Evolutionary conservation across 2,797 vertebrate genomes (phyloP), one percentile per base, ranked within the genome.

Genomic region (Gallinago stenura): DNA sequence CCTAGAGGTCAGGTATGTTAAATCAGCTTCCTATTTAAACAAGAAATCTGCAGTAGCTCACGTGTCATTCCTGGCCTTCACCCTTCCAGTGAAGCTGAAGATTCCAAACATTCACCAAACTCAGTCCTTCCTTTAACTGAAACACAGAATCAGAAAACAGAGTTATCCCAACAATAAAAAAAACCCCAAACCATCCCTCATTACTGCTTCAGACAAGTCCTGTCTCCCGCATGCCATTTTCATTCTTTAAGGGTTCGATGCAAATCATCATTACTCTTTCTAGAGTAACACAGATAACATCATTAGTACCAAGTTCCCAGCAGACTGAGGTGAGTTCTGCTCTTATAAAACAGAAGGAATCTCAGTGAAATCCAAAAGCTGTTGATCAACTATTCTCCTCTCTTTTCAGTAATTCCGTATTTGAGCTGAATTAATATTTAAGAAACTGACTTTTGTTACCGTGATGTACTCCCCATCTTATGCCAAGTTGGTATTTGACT

Each of bases 151-250:
- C 19, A 50, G 31, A 58, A 71, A 37, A 11, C 21, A 73, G 20
- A 50, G 53, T 87, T 54, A 83, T 24, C 39, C 28, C 8, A 58
- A 31, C 21, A 15, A 12, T 3, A 35, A 50, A 60, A n/a, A 50
- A 53, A 21, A 18, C 30, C 50, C 1, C 11, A 31, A 83, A 87
- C 53, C n/a, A 7, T 0, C 21, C 20, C 31, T 33, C 53, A 21
- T 8, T 22, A 18, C 65, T 58, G 64, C 9, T 7, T 4, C 25
- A 8, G 21, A 4, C 4, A 14, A 54, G 7, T 10, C 62, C 62
- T 8, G 9, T 58, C 16, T 89, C 31, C 46, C 39, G n/a, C 13
- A 1, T 0, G 0, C 9, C 8, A 18, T 45, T 61, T 58, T 41
- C 25, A 19, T 5, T 57, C 19, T 6, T 70, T 25, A 48, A 51